phyloP scores from a whole-genome alignment of 1,140 invertebrate species.

The Leptinotarsa defecta region DNA sequence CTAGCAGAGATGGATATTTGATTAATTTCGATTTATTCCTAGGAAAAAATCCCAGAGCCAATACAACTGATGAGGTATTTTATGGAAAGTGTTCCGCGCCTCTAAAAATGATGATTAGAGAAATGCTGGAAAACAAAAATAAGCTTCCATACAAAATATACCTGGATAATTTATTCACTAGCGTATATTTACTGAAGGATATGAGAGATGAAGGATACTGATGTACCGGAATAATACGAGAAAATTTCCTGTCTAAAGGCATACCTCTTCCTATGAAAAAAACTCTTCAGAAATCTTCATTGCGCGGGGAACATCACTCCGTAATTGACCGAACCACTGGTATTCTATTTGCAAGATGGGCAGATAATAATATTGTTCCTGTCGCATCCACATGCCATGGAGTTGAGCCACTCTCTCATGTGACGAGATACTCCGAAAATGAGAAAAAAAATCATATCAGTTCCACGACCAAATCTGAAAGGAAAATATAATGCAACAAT shows the following conservation, averaged over 20 bases:
- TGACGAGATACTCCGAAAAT: background rate
- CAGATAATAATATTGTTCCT: background rate
- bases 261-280: background rate
- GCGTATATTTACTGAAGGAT: background rate
- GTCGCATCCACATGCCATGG: constrained; percentile 12
- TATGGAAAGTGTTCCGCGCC: background rate
- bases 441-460: background rate
- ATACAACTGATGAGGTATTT: background rate
- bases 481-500: background rate
- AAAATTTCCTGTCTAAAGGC: background rate
- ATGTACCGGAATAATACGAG: background rate
- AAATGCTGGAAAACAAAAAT: too few species aligned
- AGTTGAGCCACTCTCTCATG: constrained; percentile 13
- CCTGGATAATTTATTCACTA: background rate
- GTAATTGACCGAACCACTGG: background rate
- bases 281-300: background rate
- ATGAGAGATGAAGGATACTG: background rate
- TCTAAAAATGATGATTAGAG: background rate
- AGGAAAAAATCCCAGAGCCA: too few species aligned
- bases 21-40: too few species aligned
- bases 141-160: background rate
- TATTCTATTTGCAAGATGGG: background rate
- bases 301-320: background rate
- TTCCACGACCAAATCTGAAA: background rate
- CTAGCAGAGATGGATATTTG: too few species aligned